Evolutionary conservation across 2,797 vertebrate genomes (phyloP), one percentile per base, ranked within the genome.

Genomic region (Ptychobarbus kaznakovi): DNA sequence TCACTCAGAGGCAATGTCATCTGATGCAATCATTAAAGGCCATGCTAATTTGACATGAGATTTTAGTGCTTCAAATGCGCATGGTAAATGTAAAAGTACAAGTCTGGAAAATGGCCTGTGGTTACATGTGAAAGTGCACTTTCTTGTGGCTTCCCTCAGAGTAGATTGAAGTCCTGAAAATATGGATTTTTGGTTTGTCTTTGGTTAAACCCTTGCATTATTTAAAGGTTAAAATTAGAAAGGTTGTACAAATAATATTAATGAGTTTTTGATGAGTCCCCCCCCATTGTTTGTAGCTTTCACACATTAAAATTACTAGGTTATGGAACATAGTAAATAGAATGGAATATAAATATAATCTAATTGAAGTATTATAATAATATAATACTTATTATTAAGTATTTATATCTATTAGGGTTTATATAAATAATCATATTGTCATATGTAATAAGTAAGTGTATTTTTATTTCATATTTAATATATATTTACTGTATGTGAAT

Each of bases 1-100:
- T 90, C 88, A 91, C 85, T 90, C 86, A 79, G 87, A 88, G 35
- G 18, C 68, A 84, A 90, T 89, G 88, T 82, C 73, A 81, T 88
- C n/a, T 91, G 83, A 86, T 91, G 86, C 82, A 89, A 88, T 88
- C 87, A 88, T 56, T 46, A 91, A 88, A 88, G 81, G 70, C 56
- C 56, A 69, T 68, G 82, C 88, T 89, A 93, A 94, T 61, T 51
- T 83, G 92, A 93, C 77, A 91, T 63, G 84, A 86, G 72, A 81
- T 72, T 66, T 42, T 15, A 32, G 13, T 81, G 68, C 72, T 85
- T 42, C 35, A 72, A 58, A 88, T 35, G 51, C 40, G 74, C 38
- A 83, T 86, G 82, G 79, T 63, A 11, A 70, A 49, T 63, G 42
- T 63, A 74, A 73, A 70, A 51, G 79, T 25, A 75, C 51, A n/a